Evolutionary conservation across 2,888 invertebrate species (phyloP), one percentile per base, ranked within the genome.

Genomic region (Chromoteleia sp.): DNA sequence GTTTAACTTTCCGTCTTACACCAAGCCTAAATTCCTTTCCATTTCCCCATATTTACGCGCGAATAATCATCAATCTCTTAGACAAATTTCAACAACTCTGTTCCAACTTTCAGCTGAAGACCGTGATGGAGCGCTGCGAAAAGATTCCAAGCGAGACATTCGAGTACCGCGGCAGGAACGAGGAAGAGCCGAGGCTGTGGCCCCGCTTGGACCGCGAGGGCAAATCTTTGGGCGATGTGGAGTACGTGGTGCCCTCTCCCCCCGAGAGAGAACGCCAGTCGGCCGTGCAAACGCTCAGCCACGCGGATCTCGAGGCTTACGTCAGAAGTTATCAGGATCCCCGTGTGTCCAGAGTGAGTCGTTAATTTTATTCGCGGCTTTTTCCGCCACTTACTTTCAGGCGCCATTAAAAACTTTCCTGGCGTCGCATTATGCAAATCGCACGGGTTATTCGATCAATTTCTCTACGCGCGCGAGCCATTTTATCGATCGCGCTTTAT

Each of bases 271-370:
- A 95, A 75, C 89, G 90, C 56, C 89, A 90, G 54, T 86, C 89
- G 36, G 83, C 87, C 58, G 80, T 88, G 10, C 90, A 90, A 77
- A 89, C 90, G 70, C 91, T 94, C 82, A 95, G 94, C 48, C 94
- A 95, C 89, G 94, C 95, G 56, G 95, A 95, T 87, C 92, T 95
- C 78, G 95, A 95, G 89, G 94, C 95, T 86, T 95, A 95, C 88
- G 94, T 94, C 84, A 93, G 94, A 80, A 94, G 94, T 83, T 95
- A 94, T 89, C 94, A 93, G 88, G 87, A 91, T 85, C 89, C 92
- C 85, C 88, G 92, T 87, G 87, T 92, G 81, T 87, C 91, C 63
- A 89, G 90, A 87, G 90, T 91, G 80, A 86, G 78, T 71, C 8
- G 48, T 63, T 52, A 56, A 59, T 65, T n/a, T 52, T 52, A 70